A percentile compares a stretch with the other conserved stretches of the same genome.
Conservation (phyloP, 2,888 invertebrate genomes). For the Nymphalis polychloros region DNA sequence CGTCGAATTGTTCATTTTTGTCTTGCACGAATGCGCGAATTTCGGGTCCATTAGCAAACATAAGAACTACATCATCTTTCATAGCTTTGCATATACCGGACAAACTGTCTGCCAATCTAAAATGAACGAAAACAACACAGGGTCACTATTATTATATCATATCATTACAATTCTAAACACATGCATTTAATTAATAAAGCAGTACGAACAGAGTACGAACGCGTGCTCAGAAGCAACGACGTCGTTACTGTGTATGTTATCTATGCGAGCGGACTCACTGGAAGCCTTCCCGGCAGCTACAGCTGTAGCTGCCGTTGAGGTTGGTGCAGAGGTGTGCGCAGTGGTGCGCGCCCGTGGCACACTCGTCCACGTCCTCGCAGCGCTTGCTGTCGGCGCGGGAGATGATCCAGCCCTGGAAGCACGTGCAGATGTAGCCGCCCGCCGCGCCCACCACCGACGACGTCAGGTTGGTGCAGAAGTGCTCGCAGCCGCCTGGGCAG, state of each 20-base stretch:
- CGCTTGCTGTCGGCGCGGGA: conserved; percentile 89
- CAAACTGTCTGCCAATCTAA: conserved; percentile 84
- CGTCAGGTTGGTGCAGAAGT: conserved; percentile 93
- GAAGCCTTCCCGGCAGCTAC: conserved; percentile 93
- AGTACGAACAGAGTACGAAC: too few relatives aligned
- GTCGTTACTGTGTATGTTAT: too few relatives aligned
- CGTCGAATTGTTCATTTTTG: conserved; percentile 86
- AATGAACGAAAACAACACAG: conserved; percentile 31
- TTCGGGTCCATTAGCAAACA: conserved; percentile 93
- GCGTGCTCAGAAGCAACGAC: too few relatives aligned
- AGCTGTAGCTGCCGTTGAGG: conserved; percentile 94
- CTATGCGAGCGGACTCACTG: conserved; percentile 51
- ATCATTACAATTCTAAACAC: neutral
- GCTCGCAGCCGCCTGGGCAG: conserved; percentile 92
- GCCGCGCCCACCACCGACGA: conserved; percentile 37
- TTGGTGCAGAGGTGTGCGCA: conserved; percentile 97
- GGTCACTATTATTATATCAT: too few relatives aligned
- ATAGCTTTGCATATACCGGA: conserved; percentile 92
- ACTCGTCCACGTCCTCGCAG: conserved; percentile 95
- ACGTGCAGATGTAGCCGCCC: conserved; percentile 93
- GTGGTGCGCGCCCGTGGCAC: conserved; percentile 89
- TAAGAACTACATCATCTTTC: conserved; percentile 84
- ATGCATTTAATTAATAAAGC: too few relatives aligned
- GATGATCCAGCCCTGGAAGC: conserved; percentile 92
- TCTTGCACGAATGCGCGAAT: conserved; percentile 88